These are phyloP conservation scores for Motacilla tschutschensis DNA, from an alignment of 2,113 vertebrate species.

Conservation along the genomic window DNA sequence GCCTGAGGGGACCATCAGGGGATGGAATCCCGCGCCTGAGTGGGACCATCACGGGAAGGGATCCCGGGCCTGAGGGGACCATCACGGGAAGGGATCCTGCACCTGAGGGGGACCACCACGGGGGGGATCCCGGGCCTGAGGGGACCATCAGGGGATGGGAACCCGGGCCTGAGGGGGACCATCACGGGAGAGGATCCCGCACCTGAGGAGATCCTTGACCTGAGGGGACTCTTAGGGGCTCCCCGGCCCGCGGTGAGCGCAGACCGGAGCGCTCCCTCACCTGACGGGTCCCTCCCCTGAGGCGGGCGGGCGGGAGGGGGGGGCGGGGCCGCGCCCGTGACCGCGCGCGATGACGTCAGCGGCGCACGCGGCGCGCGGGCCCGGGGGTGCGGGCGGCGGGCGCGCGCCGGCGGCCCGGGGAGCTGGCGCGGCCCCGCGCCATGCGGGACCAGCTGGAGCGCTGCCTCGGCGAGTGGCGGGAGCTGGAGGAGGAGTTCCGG, in stretches of 20 bases:
- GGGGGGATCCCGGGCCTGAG: background rate
- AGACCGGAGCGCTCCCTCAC: background rate
- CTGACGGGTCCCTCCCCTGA: background rate
- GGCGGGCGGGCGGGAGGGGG: background rate
- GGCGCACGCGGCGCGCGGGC: background rate
- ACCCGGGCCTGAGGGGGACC: too few relatives aligned
- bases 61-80: background rate
- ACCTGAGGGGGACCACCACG: background rate
- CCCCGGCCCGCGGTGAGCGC: background rate
- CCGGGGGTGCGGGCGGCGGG: background rate
- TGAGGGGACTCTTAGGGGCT: background rate
- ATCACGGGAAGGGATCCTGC: background rate
- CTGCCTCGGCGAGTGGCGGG: constrained; percentile 80
- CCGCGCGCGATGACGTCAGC: background rate
- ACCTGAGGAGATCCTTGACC: background rate
- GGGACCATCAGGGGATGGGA: background rate
- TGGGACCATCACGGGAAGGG: background rate
- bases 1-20: background rate
- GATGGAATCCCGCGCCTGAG: background rate
- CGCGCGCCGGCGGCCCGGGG: background rate
- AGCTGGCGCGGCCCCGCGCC: background rate
- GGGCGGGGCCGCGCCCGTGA: background rate
- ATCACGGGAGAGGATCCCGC: background rate
- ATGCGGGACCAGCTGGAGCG: constrained; percentile 26
- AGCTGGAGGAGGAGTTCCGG: constrained; percentile 87